Percentiles rank a stretch among this genome's conserved stretches.
Evolutionary conservation across 2,113 vertebrate species (phyloP).

Genomic region (Barbus barbus): DNA sequence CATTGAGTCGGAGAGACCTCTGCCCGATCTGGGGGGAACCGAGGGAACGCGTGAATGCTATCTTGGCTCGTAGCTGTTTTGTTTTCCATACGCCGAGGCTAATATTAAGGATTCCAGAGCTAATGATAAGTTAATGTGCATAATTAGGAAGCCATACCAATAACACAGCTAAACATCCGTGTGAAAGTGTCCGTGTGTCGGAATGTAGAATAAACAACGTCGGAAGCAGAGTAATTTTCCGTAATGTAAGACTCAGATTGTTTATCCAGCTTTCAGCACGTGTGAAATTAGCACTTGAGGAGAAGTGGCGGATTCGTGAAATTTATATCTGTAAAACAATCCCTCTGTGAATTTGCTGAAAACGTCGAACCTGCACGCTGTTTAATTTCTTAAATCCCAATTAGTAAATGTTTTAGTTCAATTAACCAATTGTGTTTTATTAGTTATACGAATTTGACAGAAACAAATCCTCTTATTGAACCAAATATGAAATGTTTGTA

Average conservation of each 20-base stretch:
- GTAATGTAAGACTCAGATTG: neutral
- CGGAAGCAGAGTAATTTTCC: neutral
- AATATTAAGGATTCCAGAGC: conserved; percentile 9
- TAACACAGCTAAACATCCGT: neutral
- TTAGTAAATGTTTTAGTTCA: conserved; percentile 68
- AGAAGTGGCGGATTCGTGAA: neutral
- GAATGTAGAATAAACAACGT: neutral
- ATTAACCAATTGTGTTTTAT: conserved; percentile 70
- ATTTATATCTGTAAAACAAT: neutral
- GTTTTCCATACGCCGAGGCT: conserved; percentile 19
- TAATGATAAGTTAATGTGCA: conserved; percentile 18
- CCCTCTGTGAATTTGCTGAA: conserved; percentile 24
- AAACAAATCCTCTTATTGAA: conserved; percentile 73
- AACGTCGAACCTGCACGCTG: conserved; percentile 54
- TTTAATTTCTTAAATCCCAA: conserved; percentile 71
- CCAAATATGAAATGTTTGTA: conserved; percentile 70
- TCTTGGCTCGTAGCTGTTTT: conserved; percentile 4
- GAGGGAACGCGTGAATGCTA: conserved; percentile 12
- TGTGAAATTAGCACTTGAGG: neutral
- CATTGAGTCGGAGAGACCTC: conserved; percentile 43
- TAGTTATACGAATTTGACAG: conserved; percentile 69
- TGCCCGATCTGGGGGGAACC: conserved; percentile 18
- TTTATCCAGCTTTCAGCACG: neutral
- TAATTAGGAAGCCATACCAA: conserved; percentile 29
- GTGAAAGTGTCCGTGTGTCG: neutral